Conservation (phyloP, 2,888 invertebrate genomes). For the Clunio marinus region DNA sequence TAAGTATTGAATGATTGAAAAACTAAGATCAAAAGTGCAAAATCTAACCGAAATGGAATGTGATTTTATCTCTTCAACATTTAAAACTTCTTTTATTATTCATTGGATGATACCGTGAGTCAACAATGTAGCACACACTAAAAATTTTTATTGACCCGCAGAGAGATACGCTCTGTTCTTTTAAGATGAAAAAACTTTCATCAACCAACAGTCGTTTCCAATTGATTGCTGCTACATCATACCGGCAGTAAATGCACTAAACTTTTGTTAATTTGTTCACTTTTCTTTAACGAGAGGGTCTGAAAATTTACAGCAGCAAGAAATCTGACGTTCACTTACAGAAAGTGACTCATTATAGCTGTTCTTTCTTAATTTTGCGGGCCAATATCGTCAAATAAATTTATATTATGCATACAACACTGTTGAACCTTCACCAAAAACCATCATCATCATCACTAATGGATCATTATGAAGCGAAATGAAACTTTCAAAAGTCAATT, state of each 20-base stretch:
- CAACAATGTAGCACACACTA: neutral
- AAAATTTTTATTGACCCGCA: neutral
- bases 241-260: neutral
- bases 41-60: neutral
- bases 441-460: no score
- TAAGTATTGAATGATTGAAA: neutral
- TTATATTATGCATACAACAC: no score
- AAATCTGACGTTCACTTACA: neutral
- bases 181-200: no score
- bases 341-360: neutral
- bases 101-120: no score
- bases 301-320: neutral
- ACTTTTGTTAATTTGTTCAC: neutral
- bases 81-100: no score
- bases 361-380: no score
- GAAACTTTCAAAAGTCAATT: neutral
- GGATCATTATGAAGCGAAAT: neutral
- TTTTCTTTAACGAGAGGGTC: neutral
- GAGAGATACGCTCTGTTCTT: neutral
- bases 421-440: no score
- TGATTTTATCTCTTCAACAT: neutral
- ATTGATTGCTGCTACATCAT: neutral
- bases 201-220: no score
- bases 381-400: no score
- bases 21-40: constrained; percentile 24